Conservation (phyloP, 2,113 vertebrate species). For the Prunella himalayana region DNA sequence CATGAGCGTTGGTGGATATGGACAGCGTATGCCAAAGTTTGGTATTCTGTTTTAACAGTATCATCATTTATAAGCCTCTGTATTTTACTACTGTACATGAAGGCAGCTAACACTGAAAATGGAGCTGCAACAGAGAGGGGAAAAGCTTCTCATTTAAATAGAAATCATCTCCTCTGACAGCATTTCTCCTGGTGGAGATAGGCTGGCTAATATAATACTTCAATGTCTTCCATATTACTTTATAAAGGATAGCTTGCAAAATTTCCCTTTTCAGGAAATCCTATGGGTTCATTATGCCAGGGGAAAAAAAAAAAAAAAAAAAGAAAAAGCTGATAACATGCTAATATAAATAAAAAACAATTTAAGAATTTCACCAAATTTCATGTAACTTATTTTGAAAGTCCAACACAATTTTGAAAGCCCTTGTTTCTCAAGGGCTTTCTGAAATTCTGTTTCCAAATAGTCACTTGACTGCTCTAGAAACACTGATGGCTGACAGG, state of each 20-base stretch:
- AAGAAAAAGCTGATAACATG: neutral
- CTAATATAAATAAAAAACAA: neutral
- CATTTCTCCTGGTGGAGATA: neutral
- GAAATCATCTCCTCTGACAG: neutral
- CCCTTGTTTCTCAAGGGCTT: neutral
- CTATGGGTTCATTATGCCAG: neutral
- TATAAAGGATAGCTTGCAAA: neutral
- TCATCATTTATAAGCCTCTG: neutral
- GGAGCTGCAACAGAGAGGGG: neutral
- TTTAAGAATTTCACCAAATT: neutral
- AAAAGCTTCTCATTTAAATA: neutral
- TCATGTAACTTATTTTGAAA: neutral
- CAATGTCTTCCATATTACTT: neutral
- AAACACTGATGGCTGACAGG: neutral
- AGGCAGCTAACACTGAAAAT: neutral
- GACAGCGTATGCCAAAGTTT: neutral
- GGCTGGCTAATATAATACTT: neutral
- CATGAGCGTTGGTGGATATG: fast-evolving
- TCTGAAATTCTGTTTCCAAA: neutral
- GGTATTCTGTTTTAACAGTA: neutral
- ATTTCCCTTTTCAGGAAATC: neutral
- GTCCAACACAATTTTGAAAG: neutral
- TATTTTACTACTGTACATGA: neutral
- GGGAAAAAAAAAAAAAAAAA: neutral
- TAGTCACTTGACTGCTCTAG: neutral